Conservation (phyloP, 2,888 invertebrate species). For the Oasisia sp. region DNA sequence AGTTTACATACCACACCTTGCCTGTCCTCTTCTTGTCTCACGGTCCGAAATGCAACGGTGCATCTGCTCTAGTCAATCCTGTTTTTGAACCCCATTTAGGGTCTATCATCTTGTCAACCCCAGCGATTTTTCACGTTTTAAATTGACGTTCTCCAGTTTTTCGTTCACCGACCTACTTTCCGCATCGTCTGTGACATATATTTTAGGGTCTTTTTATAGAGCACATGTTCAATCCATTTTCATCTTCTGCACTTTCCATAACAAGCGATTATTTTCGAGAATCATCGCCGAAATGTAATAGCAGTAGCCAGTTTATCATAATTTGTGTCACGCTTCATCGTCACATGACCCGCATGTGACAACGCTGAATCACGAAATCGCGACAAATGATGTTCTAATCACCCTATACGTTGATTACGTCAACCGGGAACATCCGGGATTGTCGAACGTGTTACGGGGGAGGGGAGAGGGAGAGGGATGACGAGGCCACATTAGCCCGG, state of each 20-base stretch:
- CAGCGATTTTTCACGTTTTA: no score
- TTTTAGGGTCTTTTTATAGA: no score
- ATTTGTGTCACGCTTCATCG: background rate
- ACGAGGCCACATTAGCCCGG: background rate
- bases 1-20: background rate
- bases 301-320: background rate
- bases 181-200: no score
- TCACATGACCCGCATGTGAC: conserved; percentile 9
- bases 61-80: no score
- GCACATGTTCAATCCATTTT: no score
- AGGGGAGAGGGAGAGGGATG: background rate
- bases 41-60: no score
- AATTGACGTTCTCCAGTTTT: no score
- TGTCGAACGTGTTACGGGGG: background rate
- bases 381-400: background rate
- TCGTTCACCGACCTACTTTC: no score
- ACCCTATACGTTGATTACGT: background rate
- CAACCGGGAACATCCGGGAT: background rate
- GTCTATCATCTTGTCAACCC: no score
- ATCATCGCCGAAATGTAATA: background rate
- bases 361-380: background rate
- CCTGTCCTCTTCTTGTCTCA: background rate
- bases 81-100: no score
- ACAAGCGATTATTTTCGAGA: background rate
- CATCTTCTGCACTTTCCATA: no score